Conservation (phyloP, 1,140 invertebrate species). For the Drosophila ironensis region DNA sequence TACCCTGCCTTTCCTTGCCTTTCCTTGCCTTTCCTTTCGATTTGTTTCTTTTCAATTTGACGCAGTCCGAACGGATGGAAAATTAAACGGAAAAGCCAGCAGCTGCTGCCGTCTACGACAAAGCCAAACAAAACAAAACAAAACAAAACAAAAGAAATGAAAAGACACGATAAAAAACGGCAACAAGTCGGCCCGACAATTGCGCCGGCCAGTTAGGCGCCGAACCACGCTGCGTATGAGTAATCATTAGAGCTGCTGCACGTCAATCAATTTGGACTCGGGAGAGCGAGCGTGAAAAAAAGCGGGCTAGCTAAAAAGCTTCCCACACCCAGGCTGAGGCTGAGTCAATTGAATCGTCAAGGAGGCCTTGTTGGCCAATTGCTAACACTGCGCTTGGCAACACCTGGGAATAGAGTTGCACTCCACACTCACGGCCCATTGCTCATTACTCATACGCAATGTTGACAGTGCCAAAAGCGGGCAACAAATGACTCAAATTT, state of each 20-base stretch:
- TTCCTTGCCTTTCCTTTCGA: neutral
- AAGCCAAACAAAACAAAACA: neutral
- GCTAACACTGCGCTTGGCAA: slow-evolving; percentile 5
- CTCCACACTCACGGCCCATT: slow-evolving; percentile 13
- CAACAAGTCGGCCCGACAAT: slow-evolving; percentile 28
- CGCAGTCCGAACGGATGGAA: neutral
- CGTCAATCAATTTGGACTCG: slow-evolving; percentile 45
- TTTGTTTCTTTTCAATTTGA: neutral
- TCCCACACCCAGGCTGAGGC: slow-evolving; percentile 30
- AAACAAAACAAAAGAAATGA: neutral
- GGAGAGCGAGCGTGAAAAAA: neutral
- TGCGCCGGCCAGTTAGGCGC: slow-evolving; percentile 7
- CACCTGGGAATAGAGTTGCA: neutral
- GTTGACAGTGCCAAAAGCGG: slow-evolving; percentile 6
- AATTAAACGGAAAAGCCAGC: neutral
- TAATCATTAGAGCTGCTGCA: slow-evolving; percentile 42
- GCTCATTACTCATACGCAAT: slow-evolving; percentile 60
- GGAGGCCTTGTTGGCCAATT: slow-evolving; percentile 19
- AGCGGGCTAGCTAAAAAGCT: slow-evolving; percentile 17
- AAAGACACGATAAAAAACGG: too few relatives aligned
- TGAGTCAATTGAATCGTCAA: slow-evolving; percentile 40
- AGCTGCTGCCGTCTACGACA: neutral
- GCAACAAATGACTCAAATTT: neutral
- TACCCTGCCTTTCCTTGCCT: neutral
- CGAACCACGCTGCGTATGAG: slow-evolving; percentile 58